Conservation (phyloP, 2,888 invertebrate genomes). For the Polyommatus iphigenia region DNA sequence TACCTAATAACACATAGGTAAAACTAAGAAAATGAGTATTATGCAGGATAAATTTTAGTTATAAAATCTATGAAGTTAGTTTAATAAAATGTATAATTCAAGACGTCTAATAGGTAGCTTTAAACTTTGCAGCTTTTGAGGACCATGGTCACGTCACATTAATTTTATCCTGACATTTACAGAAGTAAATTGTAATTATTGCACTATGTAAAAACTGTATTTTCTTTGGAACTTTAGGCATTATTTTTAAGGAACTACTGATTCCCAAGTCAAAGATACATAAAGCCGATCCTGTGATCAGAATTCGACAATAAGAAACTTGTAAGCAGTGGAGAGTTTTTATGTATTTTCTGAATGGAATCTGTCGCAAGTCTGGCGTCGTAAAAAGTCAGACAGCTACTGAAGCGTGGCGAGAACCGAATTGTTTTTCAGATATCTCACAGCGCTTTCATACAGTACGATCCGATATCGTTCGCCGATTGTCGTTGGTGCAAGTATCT, state of each 20-base stretch:
- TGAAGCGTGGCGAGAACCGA: constrained; percentile 9
- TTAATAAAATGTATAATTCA: too few species aligned
- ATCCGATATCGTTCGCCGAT: not conserved
- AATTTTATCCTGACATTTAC: too few species aligned
- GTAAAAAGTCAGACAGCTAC: constrained; percentile 10
- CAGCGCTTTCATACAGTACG: not conserved
- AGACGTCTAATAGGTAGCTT: too few species aligned
- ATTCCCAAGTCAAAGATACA: not conserved
- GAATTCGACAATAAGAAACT: not conserved
- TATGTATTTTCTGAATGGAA: constrained; percentile 7
- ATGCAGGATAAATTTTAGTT: too few species aligned
- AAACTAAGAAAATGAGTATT: not conserved
- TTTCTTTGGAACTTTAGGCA: too few species aligned
- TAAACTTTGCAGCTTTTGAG: too few species aligned
- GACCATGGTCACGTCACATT: too few species aligned
- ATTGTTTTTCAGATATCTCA: constrained; percentile 10
- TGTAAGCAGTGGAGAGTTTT: not conserved
- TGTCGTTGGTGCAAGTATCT: too few species aligned
- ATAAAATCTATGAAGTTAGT: too few species aligned
- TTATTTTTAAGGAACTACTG: not conserved
- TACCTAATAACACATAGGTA: not conserved
- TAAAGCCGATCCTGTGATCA: not conserved
- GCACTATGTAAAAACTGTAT: too few species aligned
- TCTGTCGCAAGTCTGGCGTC: constrained; percentile 8
- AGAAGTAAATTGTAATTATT: too few species aligned